Percentiles rank a stretch among this genome's conserved stretches.
Conservation (phyloP, 1,140 invertebrate genomes). For the Temnothorax curvispinosus region DNA sequence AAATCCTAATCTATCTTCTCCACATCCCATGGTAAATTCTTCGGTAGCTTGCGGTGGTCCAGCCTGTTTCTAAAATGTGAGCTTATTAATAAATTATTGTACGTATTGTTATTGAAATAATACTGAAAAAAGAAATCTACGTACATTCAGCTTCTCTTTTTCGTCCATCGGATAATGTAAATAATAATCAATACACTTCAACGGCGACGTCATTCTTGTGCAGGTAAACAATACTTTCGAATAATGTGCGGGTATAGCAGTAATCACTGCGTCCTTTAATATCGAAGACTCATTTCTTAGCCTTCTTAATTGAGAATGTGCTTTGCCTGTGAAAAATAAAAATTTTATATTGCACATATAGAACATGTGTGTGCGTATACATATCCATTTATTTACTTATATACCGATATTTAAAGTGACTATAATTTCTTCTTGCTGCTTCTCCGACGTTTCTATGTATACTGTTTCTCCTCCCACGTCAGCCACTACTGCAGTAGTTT, state of each 20-base stretch:
- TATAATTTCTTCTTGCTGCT: constrained; percentile 94
- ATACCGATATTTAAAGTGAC: constrained; percentile 93
- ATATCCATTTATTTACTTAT: neutral
- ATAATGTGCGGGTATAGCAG: constrained; percentile 94
- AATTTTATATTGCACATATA: constrained; percentile 43
- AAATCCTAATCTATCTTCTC: constrained; percentile 93
- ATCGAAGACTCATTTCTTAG: constrained; percentile 95
- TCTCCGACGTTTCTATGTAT: constrained; percentile 94
- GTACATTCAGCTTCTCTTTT: constrained; percentile 82
- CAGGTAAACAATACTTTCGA: constrained; percentile 95
- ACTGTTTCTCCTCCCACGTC: constrained; percentile 92
- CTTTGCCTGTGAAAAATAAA: constrained; percentile 86
- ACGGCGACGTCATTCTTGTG: constrained; percentile 87
- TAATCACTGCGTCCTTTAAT: constrained; percentile 94
- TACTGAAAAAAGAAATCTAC: constrained; percentile 35
- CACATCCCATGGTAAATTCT: constrained; percentile 82
- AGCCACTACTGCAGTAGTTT: constrained; percentile 82
- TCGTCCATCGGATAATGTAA: constrained; percentile 82
- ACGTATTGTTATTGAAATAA: constrained; percentile 18
- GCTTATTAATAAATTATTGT: neutral
- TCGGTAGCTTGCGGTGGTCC: constrained; percentile 81
- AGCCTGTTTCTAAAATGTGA: constrained; percentile 75
- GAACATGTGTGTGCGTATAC: neutral
- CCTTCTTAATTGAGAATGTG: constrained; percentile 95
- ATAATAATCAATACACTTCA: constrained; percentile 87